Evolutionary conservation across 1,140 invertebrate species (phyloP), one percentile per base, ranked within the genome.

Genomic region (Mamestra configurata): DNA sequence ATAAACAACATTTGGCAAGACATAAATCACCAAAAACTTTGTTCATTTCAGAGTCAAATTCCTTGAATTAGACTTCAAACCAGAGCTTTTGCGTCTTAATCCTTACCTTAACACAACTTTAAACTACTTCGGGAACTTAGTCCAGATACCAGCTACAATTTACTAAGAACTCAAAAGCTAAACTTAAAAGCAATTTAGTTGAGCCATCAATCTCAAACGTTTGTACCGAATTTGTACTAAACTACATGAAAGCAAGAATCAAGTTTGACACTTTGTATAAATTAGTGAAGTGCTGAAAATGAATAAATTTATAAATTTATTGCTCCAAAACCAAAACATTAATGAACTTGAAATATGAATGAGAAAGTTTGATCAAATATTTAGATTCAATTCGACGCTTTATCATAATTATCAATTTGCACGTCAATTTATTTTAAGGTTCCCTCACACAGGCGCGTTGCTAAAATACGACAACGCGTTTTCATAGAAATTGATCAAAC

Each of bases 301-400:
- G 43, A 51, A 70, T 70, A 70, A 49, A 70, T 49, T 57, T 1
- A 20, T 57, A 11, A 46, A 70, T 70, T 51, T 24, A 43, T 68
- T 68, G 40, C 1, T n/a, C 43, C 24, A n/a, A 51, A 22, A 31
- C 66, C 40, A 70, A 70, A 70, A 51, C 46, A 70, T 11, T 49
- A 70, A 70, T 70, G 66, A 70, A 51, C 66, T 70, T 70, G 43
- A 70, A 70, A 49, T 70, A 49, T 70, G 46, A 49, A 70, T 68
- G 64, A 37, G 24, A 70, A 70, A 70, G 24, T 49, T 70, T 27
- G 46, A 70, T 70, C 51, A 70, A 70, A 70, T 51, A 49, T 70
- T 70, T 27, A 70, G 37, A 68, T 68, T 31, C 13, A 15, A 59
- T 59, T 68, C 10, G 22, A 68, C 35, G 64, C 64, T 68, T 43